phyloP scores from a whole-genome alignment of 2,113 vertebrate species.

The Bostrychus sinensis region DNA sequence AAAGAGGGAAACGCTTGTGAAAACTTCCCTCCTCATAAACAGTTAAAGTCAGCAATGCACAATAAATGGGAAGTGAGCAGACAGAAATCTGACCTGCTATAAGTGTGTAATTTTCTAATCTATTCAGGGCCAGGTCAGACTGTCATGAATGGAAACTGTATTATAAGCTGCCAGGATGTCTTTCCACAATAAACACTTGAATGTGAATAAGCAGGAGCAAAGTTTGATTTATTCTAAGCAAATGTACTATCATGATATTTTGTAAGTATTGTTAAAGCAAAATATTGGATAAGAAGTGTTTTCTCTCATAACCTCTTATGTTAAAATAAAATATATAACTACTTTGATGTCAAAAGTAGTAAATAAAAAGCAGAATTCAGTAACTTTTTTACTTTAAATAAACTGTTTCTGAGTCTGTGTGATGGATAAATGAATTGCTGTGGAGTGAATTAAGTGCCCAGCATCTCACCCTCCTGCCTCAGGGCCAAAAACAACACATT shows the following conservation, averaged over 20 bases:
- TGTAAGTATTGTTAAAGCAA: background rate
- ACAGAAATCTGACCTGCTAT: constrained; percentile 67
- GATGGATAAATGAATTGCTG: no score
- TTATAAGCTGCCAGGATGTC: constrained; percentile 55
- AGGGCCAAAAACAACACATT: no score
- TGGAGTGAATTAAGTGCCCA: no score
- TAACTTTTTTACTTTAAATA: no score
- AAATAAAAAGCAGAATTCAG: no score
- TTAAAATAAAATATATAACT: no score
- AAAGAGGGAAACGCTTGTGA: constrained; percentile 51
- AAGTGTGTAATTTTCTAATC: constrained; percentile 70
- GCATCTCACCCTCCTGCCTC: no score
- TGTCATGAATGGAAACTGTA: constrained; percentile 50
- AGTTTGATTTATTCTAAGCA: constrained; percentile 21
- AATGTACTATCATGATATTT: constrained; percentile 15
- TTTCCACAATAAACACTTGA: constrained; percentile 61
- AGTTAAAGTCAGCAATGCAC: constrained; percentile 49
- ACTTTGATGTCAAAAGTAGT: no score
- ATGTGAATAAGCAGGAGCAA: constrained; percentile 36
- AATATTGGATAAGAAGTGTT: background rate
- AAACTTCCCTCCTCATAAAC: constrained; percentile 63
- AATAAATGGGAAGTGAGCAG: constrained; percentile 66
- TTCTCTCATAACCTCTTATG: background rate
- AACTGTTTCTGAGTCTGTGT: no score
- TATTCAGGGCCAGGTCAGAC: constrained; percentile 62